Conservation (phyloP, 2,888 invertebrate genomes). For the Philonicus albiceps region DNA sequence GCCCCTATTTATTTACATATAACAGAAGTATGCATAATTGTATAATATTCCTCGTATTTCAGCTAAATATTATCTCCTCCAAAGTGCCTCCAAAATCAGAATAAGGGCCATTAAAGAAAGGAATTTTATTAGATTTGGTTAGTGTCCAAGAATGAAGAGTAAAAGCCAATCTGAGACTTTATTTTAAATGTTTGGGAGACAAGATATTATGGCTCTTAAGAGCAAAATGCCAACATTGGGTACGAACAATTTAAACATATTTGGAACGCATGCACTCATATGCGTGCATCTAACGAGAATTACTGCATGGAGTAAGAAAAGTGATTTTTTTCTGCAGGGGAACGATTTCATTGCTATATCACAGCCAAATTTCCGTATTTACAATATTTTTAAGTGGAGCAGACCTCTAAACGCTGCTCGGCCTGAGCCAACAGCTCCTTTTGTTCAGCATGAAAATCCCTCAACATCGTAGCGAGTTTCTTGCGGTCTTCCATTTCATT, state of each 20-base stretch:
- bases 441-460: conserved; percentile 88
- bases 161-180: background rate
- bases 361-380: conserved; percentile 14
- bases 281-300: background rate
- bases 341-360: conserved; percentile 7
- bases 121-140: background rate
- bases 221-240: background rate
- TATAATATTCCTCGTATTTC: background rate
- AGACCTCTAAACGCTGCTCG: conserved; percentile 85
- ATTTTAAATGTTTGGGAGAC: background rate
- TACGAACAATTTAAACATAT: background rate
- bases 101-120: background rate
- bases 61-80: too few species aligned
- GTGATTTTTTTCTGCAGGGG: background rate
- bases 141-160: background rate
- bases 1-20: background rate
- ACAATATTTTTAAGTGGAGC: conserved; percentile 28
- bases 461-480: conserved; percentile 83
- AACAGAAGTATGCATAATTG: background rate
- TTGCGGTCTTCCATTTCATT: conserved; percentile 91
- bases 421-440: conserved; percentile 85
- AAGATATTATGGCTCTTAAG: background rate
- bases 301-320: background rate
- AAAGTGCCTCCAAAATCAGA: background rate
- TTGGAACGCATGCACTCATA: background rate